phyloP scores from a whole-genome alignment of 2,797 vertebrate species.

The Intellagama lesueurii region DNA sequence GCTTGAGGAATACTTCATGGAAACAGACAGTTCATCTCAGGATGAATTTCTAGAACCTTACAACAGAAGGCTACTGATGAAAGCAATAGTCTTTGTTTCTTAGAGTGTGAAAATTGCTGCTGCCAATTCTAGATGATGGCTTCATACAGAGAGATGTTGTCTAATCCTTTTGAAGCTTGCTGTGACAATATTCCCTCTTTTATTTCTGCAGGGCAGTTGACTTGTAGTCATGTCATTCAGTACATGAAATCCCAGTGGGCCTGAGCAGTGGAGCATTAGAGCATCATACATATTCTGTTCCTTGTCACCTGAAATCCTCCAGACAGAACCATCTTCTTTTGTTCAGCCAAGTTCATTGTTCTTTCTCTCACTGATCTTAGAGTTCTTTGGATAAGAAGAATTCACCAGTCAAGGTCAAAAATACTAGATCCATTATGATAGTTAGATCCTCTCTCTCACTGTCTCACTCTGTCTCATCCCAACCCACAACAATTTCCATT shows the following conservation, averaged over 20 bases:
- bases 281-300: background rate
- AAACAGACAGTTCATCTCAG: background rate
- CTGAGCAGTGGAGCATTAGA: background rate
- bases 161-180: conserved; percentile 15
- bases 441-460: background rate
- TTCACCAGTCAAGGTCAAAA: background rate
- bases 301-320: conserved; percentile 7
- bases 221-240: conserved; percentile 10
- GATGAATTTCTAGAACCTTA: background rate
- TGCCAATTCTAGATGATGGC: background rate
- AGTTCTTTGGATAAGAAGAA: background rate
- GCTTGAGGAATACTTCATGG: background rate
- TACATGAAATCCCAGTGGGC: background rate
- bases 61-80: background rate
- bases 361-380: background rate
- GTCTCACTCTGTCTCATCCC: background rate
- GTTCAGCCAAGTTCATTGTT: background rate
- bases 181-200: conserved; percentile 6
- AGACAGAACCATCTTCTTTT: background rate
- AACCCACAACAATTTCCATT: background rate
- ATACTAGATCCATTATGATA: background rate
- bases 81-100: background rate
- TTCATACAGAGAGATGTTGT: background rate
- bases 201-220: background rate
- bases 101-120: background rate